Percentiles rank a stretch among this genome's conserved stretches.
These are phyloP conservation scores for Coracias cyanogaster DNA, from an alignment of 2,797 vertebrate species.

Conservation along the genomic window DNA sequence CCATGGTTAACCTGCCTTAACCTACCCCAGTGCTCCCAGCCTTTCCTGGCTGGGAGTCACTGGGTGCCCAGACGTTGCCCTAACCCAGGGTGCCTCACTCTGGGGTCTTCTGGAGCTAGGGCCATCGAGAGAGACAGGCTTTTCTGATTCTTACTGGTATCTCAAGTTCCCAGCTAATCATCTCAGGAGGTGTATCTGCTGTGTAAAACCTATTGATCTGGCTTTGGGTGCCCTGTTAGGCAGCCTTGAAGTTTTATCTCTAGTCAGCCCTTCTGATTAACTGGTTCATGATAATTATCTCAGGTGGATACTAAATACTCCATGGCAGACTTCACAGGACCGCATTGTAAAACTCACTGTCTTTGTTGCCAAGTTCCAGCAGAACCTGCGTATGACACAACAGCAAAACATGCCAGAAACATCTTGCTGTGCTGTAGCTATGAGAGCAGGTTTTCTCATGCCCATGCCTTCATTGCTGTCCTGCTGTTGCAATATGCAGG, in stretches of 20 bases:
- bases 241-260: not conserved
- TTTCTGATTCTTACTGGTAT: not conserved
- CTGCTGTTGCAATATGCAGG: not conserved
- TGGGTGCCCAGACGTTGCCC: not conserved
- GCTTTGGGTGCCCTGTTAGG: not conserved
- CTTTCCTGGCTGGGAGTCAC: not conserved
- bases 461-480: not conserved
- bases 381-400: not conserved
- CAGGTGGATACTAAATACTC: not conserved
- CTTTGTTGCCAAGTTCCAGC: not conserved
- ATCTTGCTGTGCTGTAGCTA: not conserved
- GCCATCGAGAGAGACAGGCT: not conserved
- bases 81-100: not conserved
- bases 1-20: not conserved
- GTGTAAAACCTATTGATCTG: not conserved
- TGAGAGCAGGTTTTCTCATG: not conserved
- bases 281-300: not conserved
- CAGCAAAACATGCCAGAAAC: accelerated
- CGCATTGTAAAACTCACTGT: accelerated
- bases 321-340: not conserved
- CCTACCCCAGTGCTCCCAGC: not conserved
- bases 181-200: not conserved
- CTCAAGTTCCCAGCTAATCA: not conserved
- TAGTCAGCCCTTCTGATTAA: not conserved
- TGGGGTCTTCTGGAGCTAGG: not conserved